Evolutionary conservation across 1,140 invertebrate genomes (phyloP), one percentile per base, ranked within the genome.

Genomic region (Streblospio benedicti): DNA sequence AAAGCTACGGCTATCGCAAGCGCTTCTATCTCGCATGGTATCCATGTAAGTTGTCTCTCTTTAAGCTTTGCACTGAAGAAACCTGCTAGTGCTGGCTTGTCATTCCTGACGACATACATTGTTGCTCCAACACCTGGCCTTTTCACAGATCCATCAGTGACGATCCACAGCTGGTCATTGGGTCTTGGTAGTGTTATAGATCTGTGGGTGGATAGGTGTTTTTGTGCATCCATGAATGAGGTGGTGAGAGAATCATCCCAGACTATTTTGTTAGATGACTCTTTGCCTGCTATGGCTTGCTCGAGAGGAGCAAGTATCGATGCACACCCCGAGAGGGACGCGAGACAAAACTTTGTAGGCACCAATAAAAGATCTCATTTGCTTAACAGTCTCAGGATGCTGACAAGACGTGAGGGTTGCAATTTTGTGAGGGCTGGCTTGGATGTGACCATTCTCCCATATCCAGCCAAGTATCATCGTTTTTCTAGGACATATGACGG

Each of bases 1-100:
- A 60, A 58, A 6, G 67, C 33, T 12, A 52, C 58, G 23, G 57
- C 58, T 18, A 68, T 68, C 3, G 45, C 41, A 18, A 66, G 47
- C 2, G 65, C 65, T 31, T 63, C 65, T 31, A 68, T 49, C 35
- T 66, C 64, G 54, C 64, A 67, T 27, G 62, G 62, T 45, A 67
- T 14, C 64, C 66, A 66, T 16, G 38, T 58, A n/a, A 32, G 49
- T 35, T 64, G 62, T 6, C 53, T 55, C 35, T 61, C 52, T 5
- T 51, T n/a, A 6, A 59, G 54, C 44, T 64, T 62, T 4, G 59
- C 59, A 49, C 62, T 62, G 20, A 66, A 66, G 35, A 64, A 66
- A 6, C 56, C 59, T 1, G 62, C 59, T 18, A 65, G 38, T 20
- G 4, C n/a, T 20, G 57, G 4, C 20, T 59, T 44, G 2, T 51